phyloP scores from a whole-genome alignment of 2,113 vertebrate genomes.

The Fregetta grallaria region DNA sequence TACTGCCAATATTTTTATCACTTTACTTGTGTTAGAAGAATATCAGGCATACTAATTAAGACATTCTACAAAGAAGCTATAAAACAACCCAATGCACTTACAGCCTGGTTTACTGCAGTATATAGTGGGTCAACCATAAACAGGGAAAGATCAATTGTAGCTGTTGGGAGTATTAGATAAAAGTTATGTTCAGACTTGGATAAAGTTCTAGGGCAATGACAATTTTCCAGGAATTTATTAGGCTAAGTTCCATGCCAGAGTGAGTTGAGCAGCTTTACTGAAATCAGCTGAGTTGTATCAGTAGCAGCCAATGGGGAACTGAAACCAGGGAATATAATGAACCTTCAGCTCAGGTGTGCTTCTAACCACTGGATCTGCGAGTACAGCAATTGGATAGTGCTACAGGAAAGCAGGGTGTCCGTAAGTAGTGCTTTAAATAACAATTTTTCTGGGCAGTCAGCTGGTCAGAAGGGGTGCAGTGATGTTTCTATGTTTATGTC shows the following conservation, averaged over 20 bases:
- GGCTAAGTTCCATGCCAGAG: neutral
- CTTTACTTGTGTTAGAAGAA: neutral
- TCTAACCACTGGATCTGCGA: neutral
- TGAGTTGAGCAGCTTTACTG: neutral
- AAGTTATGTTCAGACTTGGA: neutral
- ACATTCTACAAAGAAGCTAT: neutral
- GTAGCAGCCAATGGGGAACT: neutral
- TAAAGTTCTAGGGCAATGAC: neutral
- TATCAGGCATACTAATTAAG: neutral
- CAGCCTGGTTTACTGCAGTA: neutral
- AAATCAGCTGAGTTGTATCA: neutral
- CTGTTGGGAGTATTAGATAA: neutral
- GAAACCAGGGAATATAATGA: neutral
- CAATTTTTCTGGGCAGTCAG: neutral
- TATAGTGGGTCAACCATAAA: neutral
- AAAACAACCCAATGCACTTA: neutral
- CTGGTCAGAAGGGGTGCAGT: neutral
- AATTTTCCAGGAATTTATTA: neutral
- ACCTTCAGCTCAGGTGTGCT: neutral
- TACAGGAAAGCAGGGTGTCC: neutral
- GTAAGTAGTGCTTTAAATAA: neutral
- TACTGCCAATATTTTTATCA: neutral
- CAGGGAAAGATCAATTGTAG: neutral
- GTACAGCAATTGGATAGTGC: rapidly evolving
- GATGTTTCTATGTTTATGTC: neutral